Conservation (phyloP, 2,113 vertebrate species). For the Sorex fumeus region DNA sequence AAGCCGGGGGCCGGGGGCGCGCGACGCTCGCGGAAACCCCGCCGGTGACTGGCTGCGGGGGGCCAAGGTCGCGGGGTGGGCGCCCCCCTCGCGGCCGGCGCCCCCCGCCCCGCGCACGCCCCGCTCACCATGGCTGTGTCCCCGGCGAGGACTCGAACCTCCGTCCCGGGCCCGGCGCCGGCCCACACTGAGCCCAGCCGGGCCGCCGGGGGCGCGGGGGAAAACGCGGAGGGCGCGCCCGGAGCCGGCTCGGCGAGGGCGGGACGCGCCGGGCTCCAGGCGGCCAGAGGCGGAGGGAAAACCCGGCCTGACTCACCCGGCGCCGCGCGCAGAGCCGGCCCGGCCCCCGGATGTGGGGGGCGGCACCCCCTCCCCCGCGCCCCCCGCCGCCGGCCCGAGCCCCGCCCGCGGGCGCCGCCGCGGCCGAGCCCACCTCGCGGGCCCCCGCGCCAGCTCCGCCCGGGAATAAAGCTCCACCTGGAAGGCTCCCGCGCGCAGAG, state of each 20-base stretch:
- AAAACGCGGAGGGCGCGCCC: constrained; percentile 75
- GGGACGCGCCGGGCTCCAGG: constrained; percentile 50
- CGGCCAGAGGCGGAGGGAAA: constrained; percentile 79
- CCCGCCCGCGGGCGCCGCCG: not conserved
- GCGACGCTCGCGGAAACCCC: not conserved
- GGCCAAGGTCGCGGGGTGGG: not conserved
- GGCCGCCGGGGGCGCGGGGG: constrained; percentile 19
- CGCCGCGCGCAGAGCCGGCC: constrained; percentile 32
- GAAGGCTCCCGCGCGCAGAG: too few relatives aligned
- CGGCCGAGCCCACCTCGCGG: not conserved
- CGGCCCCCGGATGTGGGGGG: constrained; percentile 78
- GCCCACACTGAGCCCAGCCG: not conserved
- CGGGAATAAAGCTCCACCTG: not conserved
- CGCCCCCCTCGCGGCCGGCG: not conserved
- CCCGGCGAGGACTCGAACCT: constrained; percentile 70
- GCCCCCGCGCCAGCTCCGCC: not conserved
- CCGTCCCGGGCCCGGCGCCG: constrained; percentile 20
- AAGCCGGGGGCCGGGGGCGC: constrained; percentile 2
- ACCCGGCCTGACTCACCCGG: constrained; percentile 82
- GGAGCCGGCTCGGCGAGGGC: constrained; percentile 71
- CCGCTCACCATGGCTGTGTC: constrained; percentile 78
- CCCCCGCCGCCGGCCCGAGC: constrained; percentile 49
- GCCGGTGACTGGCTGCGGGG: too few relatives aligned
- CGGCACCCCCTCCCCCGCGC: constrained; percentile 56
- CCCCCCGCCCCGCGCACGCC: not conserved